These are phyloP conservation scores for Neelides sp. DNA, from an alignment of 1,140 invertebrate species.

Conservation along the genomic window DNA sequence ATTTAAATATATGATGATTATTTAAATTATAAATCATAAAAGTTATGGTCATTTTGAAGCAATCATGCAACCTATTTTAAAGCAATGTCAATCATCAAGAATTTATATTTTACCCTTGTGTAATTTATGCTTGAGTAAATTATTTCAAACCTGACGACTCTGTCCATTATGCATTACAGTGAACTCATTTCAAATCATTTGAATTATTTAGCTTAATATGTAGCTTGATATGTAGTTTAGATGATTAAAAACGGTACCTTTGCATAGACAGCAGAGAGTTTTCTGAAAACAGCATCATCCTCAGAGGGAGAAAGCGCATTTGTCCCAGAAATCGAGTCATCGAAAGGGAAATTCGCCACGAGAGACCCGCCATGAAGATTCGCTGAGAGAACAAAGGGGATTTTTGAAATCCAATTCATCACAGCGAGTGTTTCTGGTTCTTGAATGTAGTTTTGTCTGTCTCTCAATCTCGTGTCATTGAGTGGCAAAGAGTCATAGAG, in stretches of 20 bases:
- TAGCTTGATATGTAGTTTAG: neutral
- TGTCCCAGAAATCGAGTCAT: constrained; percentile 47
- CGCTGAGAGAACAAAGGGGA: constrained; percentile 89
- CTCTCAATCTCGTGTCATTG: constrained; percentile 4
- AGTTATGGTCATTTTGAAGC: too few species aligned
- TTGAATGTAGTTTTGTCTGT: constrained; percentile 46
- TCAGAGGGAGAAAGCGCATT: constrained; percentile 44
- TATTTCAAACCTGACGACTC: too few species aligned
- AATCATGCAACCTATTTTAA: too few species aligned
- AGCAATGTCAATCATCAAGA: too few species aligned
- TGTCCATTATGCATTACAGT: too few species aligned
- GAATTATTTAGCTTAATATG: neutral
- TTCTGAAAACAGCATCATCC: constrained; percentile 71
- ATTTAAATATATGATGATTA: too few species aligned
- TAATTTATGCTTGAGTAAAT: too few species aligned
- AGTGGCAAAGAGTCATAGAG: constrained; percentile 4
- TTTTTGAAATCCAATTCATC: constrained; percentile 74
- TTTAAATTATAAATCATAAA: too few species aligned
- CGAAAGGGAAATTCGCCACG: constrained; percentile 89
- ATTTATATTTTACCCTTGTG: too few species aligned
- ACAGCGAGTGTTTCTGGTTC: constrained; percentile 81
- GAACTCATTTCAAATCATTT: neutral
- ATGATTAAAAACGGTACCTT: constrained; percentile 42
- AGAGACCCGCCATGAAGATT: constrained; percentile 90
- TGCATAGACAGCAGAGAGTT: constrained; percentile 69